Base-by-base conservation (phyloP, 2,888 invertebrate species). In the Nomada ruficornis region DNA sequence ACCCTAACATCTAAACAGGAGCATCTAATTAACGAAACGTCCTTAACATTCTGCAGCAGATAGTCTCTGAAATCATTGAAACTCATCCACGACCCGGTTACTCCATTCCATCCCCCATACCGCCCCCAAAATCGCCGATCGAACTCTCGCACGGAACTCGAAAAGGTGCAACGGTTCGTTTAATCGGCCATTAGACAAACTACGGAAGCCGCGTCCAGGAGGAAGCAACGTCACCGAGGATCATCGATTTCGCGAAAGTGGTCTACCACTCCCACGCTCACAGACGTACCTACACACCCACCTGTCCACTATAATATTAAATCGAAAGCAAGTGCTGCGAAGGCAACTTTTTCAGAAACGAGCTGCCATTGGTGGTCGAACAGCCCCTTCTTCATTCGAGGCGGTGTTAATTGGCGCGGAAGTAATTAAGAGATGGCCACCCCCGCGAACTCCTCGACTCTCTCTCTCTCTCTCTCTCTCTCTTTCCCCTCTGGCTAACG, bases 351-450 rank as follows among this genome's bases (percentile, higher is more conserved):
- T 88, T 75, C 73, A 80, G 77, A 80, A 67, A 60, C 76, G 77
- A 57, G 72, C 84, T 89, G 86, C 86, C 81, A 90, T 90, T 89
- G 90, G 89, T 76, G 90, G 87, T 84, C 77, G 84, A 82, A 80
- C 82, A 85, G 82, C 86, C 89, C 90, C 88, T 88, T 89, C 87
- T 89, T 82, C 85, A 86, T 85, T 82, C 88, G 89, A 90, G 89
- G 89, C 90, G 88, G 90, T 91, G 91, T 92, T 92, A 92, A 92
- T 92, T 92, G 92, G 92, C 89, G 92, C 92, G 92, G 92, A 92
- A 92, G 91, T 92, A 92, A 92, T 92, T 92, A 92, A 92, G 92
- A 92, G 92, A 91, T 89, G 90, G 90, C 89, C 88, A 82, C 85
- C 87, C 90, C 87, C 87, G 86, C 84, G 82, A 80, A 73, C 84